Evolutionary conservation across 2,797 vertebrate species (phyloP).

Genomic region (Myoxocephalus aenaeus): DNA sequence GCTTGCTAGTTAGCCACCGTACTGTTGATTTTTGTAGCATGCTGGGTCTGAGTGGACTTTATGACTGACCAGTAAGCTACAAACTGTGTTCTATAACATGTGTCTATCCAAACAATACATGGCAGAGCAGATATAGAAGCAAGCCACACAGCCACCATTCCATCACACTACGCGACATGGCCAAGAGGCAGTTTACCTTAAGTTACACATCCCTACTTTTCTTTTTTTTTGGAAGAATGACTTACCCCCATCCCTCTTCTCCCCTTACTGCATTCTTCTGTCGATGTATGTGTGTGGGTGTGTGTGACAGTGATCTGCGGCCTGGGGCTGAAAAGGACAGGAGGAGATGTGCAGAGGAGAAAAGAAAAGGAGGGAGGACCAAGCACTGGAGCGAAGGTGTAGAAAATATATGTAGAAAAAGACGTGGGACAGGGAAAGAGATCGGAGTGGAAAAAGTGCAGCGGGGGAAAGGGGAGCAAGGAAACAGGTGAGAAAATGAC

Average conservation of each 20-base stretch:
- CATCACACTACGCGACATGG: not conserved
- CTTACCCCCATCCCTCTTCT: conserved; percentile 35
- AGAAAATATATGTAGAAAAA: not conserved
- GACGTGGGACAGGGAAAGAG: not conserved
- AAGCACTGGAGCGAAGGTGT: not conserved
- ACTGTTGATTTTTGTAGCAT: not conserved
- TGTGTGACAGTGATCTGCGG: conserved; percentile 61
- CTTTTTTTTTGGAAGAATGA: conserved; percentile 1
- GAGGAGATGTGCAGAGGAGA: conserved; percentile 8
- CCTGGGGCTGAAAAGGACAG: conserved; percentile 56
- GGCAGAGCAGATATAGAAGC: not conserved
- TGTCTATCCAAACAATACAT: not conserved
- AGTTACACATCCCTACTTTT: not conserved
- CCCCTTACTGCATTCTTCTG: conserved; percentile 59
- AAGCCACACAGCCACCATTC: not conserved
- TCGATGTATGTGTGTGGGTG: conserved; percentile 26
- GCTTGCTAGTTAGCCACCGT: not conserved
- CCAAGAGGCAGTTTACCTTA: conserved; percentile 1
- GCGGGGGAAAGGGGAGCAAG: not conserved
- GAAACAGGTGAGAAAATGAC: conserved; percentile 9
- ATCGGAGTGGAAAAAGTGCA: not conserved
- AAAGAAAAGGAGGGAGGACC: conserved; percentile 8
- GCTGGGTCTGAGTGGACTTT: not conserved
- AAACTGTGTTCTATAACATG: not conserved
- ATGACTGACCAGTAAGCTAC: not conserved